Evolutionary conservation across 2,113 vertebrate species (phyloP).

Genomic region (Dissostichus mawsoni): DNA sequence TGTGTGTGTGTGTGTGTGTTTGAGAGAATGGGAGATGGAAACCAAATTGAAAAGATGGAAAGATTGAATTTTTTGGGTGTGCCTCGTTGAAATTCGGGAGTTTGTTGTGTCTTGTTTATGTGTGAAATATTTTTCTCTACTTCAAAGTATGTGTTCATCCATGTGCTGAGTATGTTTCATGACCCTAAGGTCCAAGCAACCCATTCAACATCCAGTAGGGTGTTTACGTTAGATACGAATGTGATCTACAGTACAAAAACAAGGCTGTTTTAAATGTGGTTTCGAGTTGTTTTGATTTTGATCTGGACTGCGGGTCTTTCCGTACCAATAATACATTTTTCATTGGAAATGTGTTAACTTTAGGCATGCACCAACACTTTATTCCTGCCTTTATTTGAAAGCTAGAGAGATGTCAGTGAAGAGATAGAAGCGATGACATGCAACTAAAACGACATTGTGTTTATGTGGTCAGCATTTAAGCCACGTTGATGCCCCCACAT

Average conservation of each 20-base stretch:
- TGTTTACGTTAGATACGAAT: not conserved
- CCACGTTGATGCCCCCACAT: not conserved
- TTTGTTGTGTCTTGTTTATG: constrained; percentile 11
- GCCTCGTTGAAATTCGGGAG: not conserved
- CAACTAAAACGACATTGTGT: not conserved
- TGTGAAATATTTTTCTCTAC: constrained; percentile 31
- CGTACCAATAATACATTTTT: not conserved
- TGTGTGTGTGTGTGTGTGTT: constrained; percentile 17
- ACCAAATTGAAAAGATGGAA: constrained; percentile 48
- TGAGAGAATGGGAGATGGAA: constrained; percentile 41
- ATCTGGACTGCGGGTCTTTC: not conserved
- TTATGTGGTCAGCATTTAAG: constrained; percentile 3
- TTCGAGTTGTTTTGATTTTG: not conserved
- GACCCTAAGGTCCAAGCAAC: constrained; percentile 2
- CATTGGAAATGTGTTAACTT: not conserved
- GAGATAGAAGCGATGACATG: not conserved
- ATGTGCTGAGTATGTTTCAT: constrained; percentile 26
- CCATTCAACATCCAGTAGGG: constrained; percentile 2
- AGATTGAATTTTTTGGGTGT: constrained; percentile 64
- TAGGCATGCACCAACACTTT: not conserved
- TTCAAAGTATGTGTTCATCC: constrained; percentile 29
- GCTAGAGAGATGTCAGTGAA: not conserved
- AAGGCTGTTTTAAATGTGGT: not conserved
- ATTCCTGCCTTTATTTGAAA: constrained; percentile 8
- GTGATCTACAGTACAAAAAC: not conserved